Evolutionary conservation across 1,140 invertebrate genomes (phyloP).

Genomic region (Lordiphosa collinella): DNA sequence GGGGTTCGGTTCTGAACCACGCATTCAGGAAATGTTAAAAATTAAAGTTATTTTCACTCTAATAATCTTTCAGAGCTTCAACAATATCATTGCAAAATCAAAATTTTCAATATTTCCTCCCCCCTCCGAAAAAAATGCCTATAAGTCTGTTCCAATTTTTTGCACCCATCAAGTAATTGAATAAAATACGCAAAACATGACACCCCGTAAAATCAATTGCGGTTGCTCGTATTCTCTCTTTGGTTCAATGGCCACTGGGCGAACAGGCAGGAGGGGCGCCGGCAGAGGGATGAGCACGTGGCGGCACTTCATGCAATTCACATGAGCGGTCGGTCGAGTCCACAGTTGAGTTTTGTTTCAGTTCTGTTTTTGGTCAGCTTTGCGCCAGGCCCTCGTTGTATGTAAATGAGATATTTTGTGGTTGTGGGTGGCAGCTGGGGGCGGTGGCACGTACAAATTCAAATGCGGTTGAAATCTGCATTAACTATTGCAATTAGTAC

Average conservation of each 20-base stretch:
- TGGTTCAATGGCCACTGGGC: constrained; percentile 38
- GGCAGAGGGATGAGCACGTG: constrained; percentile 16
- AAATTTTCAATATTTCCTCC: too few species aligned
- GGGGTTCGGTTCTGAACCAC: too few species aligned
- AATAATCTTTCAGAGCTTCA: too few species aligned
- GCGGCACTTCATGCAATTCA: constrained; percentile 70
- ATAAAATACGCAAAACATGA: constrained; percentile 42
- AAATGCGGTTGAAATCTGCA: constrained; percentile 74
- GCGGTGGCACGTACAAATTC: constrained; percentile 58
- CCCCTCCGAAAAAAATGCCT: too few species aligned
- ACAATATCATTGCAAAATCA: too few species aligned
- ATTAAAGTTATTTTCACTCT: too few species aligned
- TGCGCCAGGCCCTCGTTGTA: constrained; percentile 39
- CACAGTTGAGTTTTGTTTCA: constrained; percentile 30
- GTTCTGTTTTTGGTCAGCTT: constrained; percentile 45
- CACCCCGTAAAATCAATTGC: constrained; percentile 60
- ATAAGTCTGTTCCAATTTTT: too few species aligned
- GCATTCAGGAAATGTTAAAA: too few species aligned
- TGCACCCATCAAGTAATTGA: constrained; percentile 13
- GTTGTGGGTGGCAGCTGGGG: constrained; percentile 26
- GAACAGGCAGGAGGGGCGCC: not conserved
- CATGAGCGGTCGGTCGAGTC: constrained; percentile 54
- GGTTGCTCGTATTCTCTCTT: constrained; percentile 46
- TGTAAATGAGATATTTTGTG: constrained; percentile 74
- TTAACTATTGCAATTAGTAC: constrained; percentile 77